These are phyloP conservation scores for Pituophis catenifer DNA, from an alignment of 2,113 vertebrate species.

Conservation along the genomic window DNA sequence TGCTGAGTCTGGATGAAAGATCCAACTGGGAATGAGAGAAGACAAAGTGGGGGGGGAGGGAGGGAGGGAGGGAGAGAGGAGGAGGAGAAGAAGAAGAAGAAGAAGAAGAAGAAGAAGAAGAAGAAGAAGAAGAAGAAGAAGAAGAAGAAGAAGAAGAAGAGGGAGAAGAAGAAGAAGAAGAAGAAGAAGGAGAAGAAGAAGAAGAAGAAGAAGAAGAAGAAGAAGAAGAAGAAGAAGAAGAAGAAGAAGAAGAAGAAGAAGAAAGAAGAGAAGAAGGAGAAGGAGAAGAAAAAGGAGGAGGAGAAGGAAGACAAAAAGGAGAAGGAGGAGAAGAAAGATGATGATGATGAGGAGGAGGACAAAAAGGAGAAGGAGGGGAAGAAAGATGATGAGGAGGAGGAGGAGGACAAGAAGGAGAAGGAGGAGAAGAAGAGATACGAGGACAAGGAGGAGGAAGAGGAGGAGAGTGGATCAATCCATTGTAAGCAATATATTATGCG, in stretches of 20 bases:
- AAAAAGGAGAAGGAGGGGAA: no score
- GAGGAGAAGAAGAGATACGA: constrained; percentile 20
- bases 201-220: constrained; percentile 39
- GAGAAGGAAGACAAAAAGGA: constrained; percentile 26
- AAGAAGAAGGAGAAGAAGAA: neutral
- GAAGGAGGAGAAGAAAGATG: neutral
- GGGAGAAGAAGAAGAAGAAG: no score
- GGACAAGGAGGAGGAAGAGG: constrained; percentile 30
- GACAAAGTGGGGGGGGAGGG: constrained; percentile 31
- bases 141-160: neutral
- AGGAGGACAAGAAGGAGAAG: constrained; percentile 28
- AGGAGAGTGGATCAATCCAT: constrained; percentile 28
- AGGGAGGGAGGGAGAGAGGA: constrained; percentile 31
- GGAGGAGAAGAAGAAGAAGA: constrained; percentile 35
- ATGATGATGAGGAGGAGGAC: constrained; percentile 17
- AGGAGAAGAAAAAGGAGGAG: constrained; percentile 14
- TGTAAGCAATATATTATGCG: neutral
- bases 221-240: constrained; percentile 22
- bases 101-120: constrained; percentile 30
- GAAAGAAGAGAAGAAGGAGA: constrained; percentile 40
- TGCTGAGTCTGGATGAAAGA: constrained; percentile 54
- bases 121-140: constrained; percentile 16
- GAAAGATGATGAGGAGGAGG: neutral
- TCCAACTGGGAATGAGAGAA: constrained; percentile 44
- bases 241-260: constrained; percentile 21